Evolutionary conservation across 2,888 invertebrate genomes (phyloP).

Genomic region (Mylabris sibirica): DNA sequence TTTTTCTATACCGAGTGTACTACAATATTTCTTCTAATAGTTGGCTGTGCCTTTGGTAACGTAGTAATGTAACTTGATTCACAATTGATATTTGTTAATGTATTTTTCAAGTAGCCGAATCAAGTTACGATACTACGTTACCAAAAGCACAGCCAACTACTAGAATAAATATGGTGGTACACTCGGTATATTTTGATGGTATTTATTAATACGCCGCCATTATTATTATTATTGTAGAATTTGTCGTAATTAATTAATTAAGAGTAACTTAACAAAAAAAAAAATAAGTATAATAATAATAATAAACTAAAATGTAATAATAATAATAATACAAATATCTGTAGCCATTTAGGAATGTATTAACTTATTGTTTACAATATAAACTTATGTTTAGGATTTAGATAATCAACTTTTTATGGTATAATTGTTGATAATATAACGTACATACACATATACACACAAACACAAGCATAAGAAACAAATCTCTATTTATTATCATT

Average conservation of each 20-base stretch:
- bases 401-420: constrained; percentile 5
- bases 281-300: not conserved
- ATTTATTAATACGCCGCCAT: not conserved
- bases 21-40: too few species aligned
- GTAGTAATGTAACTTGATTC: too few species aligned
- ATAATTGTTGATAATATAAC: not conserved
- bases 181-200: not conserved
- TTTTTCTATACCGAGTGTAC: too few species aligned
- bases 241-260: not conserved
- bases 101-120: too few species aligned
- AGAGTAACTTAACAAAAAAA: not conserved
- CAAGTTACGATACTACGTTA: too few species aligned
- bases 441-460: not conserved
- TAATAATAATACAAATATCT: not conserved
- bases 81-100: too few species aligned
- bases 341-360: constrained; percentile 10
- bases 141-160: too few species aligned
- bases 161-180: too few species aligned
- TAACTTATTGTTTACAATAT: constrained; percentile 9
- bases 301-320: not conserved
- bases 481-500: not conserved
- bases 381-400: constrained; percentile 10
- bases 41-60: too few species aligned
- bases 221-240: not conserved
- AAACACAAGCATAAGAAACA: not conserved